phyloP scores from a whole-genome alignment of 2,113 vertebrate species.

The Dasyurus viverrinus region DNA sequence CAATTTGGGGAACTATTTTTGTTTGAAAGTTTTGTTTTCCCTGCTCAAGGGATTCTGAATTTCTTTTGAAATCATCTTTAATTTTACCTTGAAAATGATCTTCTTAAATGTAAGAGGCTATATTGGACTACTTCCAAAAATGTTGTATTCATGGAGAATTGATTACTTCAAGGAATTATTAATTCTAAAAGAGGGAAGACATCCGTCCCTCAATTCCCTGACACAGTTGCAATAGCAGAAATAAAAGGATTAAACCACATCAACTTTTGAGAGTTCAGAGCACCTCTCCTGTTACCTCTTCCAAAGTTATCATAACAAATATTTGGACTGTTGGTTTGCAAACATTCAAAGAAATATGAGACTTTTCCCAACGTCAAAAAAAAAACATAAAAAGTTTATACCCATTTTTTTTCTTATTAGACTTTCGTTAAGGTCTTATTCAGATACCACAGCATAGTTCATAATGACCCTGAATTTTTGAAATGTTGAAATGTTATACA shows the following conservation, averaged over 20 bases:
- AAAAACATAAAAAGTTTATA: neutral
- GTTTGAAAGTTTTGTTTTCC: slow-evolving; percentile 63
- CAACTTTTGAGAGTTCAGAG: neutral
- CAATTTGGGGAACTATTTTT: slow-evolving; percentile 34
- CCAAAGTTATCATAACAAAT: neutral
- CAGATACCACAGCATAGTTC: neutral
- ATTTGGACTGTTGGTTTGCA: slow-evolving; percentile 6
- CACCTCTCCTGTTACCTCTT: slow-evolving; percentile 6
- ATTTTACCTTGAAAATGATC: slow-evolving; percentile 58
- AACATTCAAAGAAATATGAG: neutral
- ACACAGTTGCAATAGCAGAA: neutral
- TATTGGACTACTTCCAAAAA: slow-evolving; percentile 47
- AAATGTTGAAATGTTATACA: too few species aligned
- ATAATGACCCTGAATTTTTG: neutral
- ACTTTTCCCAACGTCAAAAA: neutral
- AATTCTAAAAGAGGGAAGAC: slow-evolving; percentile 7
- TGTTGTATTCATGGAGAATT: slow-evolving; percentile 40
- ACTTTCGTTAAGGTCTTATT: neutral
- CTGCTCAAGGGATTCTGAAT: slow-evolving; percentile 55
- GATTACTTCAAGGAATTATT: neutral
- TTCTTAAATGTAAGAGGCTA: slow-evolving; percentile 26
- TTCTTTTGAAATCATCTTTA: slow-evolving; percentile 21
- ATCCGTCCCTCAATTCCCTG: slow-evolving; percentile 32
- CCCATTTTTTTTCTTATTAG: neutral
- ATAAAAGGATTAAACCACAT: slow-evolving; percentile 5